These are phyloP conservation scores for Rhamnusium bicolor DNA, from an alignment of 2,888 invertebrate genomes.

Conservation along the genomic window DNA sequence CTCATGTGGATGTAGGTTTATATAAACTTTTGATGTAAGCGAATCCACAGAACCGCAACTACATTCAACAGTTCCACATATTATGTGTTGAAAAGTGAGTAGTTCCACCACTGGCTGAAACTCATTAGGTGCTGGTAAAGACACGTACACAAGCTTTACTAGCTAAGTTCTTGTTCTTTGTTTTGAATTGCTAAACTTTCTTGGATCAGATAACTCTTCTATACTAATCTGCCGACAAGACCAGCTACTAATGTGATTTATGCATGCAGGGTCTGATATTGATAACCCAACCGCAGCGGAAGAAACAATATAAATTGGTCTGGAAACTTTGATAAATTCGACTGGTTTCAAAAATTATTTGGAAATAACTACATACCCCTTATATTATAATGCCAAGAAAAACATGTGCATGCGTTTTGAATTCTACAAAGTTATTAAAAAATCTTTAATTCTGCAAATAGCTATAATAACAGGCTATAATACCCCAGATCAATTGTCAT, in stretches of 20 bases:
- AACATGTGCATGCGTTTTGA: no score
- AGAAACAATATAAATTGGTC: not conserved
- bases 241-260: conserved; percentile 7
- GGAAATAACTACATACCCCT: no score
- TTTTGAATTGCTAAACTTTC: conserved; percentile 30
- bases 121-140: conserved; percentile 14
- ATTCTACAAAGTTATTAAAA: no score
- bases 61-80: conserved; percentile 1
- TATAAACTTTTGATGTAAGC: conserved; percentile 4
- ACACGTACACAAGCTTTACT: conserved; percentile 6
- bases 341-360: not conserved
- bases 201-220: conserved; percentile 9
- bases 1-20: not conserved
- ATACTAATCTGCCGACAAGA: conserved; percentile 16
- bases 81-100: not conserved
- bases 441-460: no score
- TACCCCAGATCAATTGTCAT: no score
- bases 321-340: not conserved
- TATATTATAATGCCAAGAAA: no score
- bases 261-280: conserved; percentile 3
- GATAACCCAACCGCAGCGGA: not conserved
- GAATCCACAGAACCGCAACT: conserved; percentile 5
- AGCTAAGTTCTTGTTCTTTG: conserved; percentile 7
- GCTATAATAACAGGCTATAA: no score
- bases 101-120: not conserved